Percentiles rank a stretch among this genome's conserved stretches.
Evolutionary conservation across 2,888 invertebrate genomes (phyloP).

Genomic region (Psylliodes chrysocephalus): DNA sequence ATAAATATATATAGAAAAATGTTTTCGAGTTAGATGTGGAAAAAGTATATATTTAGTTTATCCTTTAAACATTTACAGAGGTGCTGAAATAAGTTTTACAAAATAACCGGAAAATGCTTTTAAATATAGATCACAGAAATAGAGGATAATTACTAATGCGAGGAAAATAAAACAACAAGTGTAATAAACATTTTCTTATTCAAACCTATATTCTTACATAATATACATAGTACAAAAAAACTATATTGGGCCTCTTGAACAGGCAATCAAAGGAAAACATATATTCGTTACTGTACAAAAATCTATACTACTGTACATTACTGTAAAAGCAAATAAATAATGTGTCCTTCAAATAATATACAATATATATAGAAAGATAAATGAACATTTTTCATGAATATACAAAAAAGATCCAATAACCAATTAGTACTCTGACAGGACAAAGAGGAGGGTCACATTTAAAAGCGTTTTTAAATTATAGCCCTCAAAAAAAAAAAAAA

Average conservation of each 20-base stretch:
- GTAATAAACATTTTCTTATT: conserved; percentile 70
- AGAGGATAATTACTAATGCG: too few relatives aligned
- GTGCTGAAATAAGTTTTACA: too few relatives aligned
- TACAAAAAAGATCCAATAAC: conserved; percentile 50
- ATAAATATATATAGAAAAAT: too few relatives aligned
- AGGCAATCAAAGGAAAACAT: conserved; percentile 56
- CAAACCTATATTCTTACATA: conserved; percentile 83
- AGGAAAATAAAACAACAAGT: conserved; percentile 20
- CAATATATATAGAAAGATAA: conserved; percentile 54
- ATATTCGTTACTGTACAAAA: conserved; percentile 64
- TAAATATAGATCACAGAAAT: too few relatives aligned
- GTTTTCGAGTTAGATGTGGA: too few relatives aligned
- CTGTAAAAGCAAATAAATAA: conserved; percentile 65
- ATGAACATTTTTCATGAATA: conserved; percentile 51
- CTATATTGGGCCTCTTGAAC: conserved; percentile 61
- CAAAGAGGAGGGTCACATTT: not conserved
- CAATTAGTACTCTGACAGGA: conserved; percentile 24
- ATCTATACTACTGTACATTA: conserved; percentile 65
- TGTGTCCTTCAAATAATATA: conserved; percentile 62
- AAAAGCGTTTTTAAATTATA: not conserved
- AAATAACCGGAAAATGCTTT: too few relatives aligned
- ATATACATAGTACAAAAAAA: conserved; percentile 89
- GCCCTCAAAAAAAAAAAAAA: not conserved
- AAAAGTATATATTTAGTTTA: too few relatives aligned
- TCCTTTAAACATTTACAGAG: too few relatives aligned